Evolutionary conservation across 64 coral and sea anemone species (phyloP).

Genomic region (Montipora capricornis): DNA sequence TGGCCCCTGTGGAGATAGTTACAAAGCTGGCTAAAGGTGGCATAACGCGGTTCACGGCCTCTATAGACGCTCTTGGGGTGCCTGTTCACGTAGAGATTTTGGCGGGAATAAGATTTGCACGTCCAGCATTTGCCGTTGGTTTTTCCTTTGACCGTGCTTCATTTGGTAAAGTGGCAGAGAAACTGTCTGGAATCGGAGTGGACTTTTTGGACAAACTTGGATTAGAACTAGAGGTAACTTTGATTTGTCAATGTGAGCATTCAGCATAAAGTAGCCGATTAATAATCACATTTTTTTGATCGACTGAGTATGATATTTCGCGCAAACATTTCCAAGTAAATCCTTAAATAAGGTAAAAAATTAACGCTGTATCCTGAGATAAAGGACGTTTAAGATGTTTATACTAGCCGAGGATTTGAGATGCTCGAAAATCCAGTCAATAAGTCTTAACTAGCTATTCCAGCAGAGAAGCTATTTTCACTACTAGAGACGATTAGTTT

Average conservation of each 20-base stretch:
- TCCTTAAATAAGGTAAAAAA: too few species aligned
- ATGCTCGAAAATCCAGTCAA: too few species aligned
- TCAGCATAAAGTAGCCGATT: neutral
- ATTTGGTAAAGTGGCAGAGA: conserved; percentile 81
- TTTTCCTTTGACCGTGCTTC: conserved; percentile 95
- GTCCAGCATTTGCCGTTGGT: conserved; percentile 78
- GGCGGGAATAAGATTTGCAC: conserved; percentile 18
- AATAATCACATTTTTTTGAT: neutral
- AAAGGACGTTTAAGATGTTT: too few species aligned
- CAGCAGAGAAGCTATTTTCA: too few species aligned
- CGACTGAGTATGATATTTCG: too few species aligned
- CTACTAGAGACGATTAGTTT: too few species aligned
- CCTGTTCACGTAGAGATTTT: conserved; percentile 93
- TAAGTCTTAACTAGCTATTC: too few species aligned
- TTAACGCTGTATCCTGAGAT: too few species aligned
- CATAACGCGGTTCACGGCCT: conserved; percentile 78
- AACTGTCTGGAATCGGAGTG: conserved; percentile 82
- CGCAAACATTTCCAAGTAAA: too few species aligned
- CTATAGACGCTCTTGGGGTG: conserved; percentile 78
- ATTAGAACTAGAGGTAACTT: conserved; percentile 81
- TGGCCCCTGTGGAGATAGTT: conserved; percentile 70
- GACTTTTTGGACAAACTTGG: conserved; percentile 91
- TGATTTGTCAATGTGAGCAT: too few species aligned
- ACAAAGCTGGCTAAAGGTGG: conserved; percentile 67
- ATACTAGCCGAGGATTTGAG: too few species aligned